Evolutionary conservation across 2,797 vertebrate species (phyloP), one percentile per base, ranked within the genome.

Genomic region (Luscinia luscinia): DNA sequence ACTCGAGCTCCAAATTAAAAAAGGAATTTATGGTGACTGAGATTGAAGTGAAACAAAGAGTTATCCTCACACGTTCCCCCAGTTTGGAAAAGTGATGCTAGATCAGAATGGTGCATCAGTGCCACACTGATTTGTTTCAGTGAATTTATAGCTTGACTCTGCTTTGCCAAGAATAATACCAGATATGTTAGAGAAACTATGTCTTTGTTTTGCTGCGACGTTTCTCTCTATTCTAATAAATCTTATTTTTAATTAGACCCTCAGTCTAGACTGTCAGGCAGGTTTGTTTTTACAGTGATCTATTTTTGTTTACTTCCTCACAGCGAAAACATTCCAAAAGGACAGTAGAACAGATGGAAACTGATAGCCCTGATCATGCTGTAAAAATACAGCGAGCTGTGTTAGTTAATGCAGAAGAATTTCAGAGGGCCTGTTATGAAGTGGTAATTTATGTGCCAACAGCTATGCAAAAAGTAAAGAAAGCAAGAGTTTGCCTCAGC

Each of bases 231-330:
- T 67, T 95, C 87, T 78, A 94, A 91, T 95, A 96, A 91, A 94
- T 96, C 87, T 94, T 86, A 61, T 28, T 84, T 95, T 94, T 91
- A 94, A 96, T 96, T 95, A 95, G 91, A 82, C 55, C 69, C 76
- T 83, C 86, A 84, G 95, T 93, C 94, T 96, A 94, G 91, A 90
- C 94, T 90, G 80, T 93, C 89, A 82, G 63, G 74, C 70, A 96
- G 74, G 70, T 96, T 96, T 95, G 85, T 90, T 86, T 94, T 88
- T 49, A 46, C 89, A 95, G 67, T 20, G 30, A 58, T 95, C 89
- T 95, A 68, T 96, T 95, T 96, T 86, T 96, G 87, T 96, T 96
- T 95, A 94, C 77, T 82, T 93, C 91, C 85, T 95, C 38, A 7
- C 48, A 82, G 95, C 23, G 23, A 46, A 90, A 94, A 84, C 89